Evolutionary conservation across 2,888 invertebrate species (phyloP).

Genomic region (Augochlorella aurata): DNA sequence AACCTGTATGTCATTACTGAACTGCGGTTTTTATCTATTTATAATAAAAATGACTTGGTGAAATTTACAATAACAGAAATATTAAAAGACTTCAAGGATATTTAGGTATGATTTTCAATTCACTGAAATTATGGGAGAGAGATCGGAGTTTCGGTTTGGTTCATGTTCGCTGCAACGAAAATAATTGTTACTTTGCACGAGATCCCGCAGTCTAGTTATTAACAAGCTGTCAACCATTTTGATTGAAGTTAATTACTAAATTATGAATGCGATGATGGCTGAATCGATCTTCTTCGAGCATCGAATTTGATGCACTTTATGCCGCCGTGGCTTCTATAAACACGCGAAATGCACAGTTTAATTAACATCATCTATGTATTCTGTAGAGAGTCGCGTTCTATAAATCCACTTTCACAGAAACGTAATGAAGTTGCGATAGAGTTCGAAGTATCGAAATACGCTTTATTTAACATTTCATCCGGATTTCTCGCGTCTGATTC

Average conservation of each 20-base stretch:
- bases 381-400: too few species aligned
- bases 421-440: not conserved
- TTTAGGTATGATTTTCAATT: too few species aligned
- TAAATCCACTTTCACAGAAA: too few species aligned
- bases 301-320: not conserved
- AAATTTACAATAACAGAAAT: too few species aligned
- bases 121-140: too few species aligned
- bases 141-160: too few species aligned
- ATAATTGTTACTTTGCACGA: not conserved
- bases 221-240: not conserved
- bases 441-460: not conserved
- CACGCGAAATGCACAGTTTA: not conserved
- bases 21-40: too few species aligned
- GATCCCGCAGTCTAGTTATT: too few species aligned
- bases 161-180: too few species aligned
- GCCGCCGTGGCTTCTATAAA: not conserved
- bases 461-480: not conserved
- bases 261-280: not conserved
- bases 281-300: not conserved
- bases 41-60: too few species aligned
- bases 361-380: not conserved
- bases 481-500: not conserved
- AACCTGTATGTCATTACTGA: too few species aligned
- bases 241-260: not conserved
- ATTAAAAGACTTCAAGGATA: too few species aligned